These are phyloP conservation scores for Heliangelus exortis DNA, from an alignment of 2,797 vertebrate species.

Conservation along the genomic window DNA sequence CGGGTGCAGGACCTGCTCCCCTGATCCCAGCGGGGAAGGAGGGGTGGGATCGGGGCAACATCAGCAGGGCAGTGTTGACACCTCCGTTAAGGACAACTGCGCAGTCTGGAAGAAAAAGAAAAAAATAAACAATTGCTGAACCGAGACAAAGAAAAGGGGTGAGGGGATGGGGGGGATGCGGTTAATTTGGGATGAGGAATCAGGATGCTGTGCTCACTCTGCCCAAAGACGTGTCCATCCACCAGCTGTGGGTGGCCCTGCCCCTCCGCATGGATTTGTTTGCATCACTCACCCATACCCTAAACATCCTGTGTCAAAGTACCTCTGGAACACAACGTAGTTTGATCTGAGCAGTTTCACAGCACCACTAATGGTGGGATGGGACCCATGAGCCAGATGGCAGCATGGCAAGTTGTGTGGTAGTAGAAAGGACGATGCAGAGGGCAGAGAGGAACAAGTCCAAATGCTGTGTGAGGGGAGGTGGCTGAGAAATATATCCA, in stretches of 20 bases:
- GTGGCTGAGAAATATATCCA: not conserved
- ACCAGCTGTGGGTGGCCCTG: not conserved
- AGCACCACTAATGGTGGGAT: not conserved
- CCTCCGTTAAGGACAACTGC: not conserved
- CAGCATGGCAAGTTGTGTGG: rapidly evolving
- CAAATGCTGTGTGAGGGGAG: not conserved
- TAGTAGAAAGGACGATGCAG: not conserved
- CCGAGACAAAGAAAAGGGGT: not conserved
- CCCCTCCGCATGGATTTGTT: not conserved
- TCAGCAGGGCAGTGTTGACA: not conserved
- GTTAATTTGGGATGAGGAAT: not conserved
- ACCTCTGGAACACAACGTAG: not conserved
- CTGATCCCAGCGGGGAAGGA: not conserved
- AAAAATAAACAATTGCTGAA: not conserved
- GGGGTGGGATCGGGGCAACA: not conserved
- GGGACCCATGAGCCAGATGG: not conserved
- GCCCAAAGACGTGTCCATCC: not conserved
- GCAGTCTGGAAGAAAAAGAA: not conserved
- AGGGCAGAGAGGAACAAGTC: not conserved
- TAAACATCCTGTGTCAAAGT: not conserved
- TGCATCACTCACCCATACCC: not conserved
- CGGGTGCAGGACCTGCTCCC: not conserved
- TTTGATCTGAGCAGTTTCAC: not conserved
- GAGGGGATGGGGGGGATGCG: not conserved
- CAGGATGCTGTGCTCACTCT: not conserved